Percentiles rank a stretch among this genome's conserved stretches.
Evolutionary conservation across 2,113 vertebrate species (phyloP).

Genomic region (Heliornis fulica): DNA sequence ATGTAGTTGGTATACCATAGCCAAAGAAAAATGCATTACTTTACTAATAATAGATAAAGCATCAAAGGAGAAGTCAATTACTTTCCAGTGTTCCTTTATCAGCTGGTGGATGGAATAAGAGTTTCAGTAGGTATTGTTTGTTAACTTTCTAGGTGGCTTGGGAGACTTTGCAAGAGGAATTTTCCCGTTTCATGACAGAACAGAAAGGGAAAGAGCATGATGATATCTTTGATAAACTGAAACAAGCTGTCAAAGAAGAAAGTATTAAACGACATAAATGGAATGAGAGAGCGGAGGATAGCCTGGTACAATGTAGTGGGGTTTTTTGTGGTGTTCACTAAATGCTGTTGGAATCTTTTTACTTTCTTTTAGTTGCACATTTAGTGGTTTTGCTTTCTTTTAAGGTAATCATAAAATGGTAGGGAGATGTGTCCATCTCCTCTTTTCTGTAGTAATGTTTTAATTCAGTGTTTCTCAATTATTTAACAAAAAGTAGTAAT

Average conservation of each 20-base stretch:
- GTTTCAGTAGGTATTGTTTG: neutral
- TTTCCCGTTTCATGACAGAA: slow-evolving; percentile 97
- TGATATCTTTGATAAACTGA: slow-evolving; percentile 98
- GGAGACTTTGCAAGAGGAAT: slow-evolving; percentile 97
- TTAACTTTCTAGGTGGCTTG: slow-evolving; percentile 86
- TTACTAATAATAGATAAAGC: neutral
- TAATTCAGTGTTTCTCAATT: neutral
- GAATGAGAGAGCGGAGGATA: slow-evolving; percentile 95
- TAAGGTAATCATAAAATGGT: neutral
- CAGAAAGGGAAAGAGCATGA: slow-evolving; percentile 96
- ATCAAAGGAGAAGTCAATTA: neutral
- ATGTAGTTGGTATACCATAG: neutral
- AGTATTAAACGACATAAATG: slow-evolving; percentile 96
- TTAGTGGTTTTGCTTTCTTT: neutral
- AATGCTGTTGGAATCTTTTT: neutral
- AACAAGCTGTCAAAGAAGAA: slow-evolving; percentile 96
- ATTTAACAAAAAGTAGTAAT: too few species aligned
- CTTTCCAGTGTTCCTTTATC: neutral
- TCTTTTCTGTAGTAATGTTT: neutral
- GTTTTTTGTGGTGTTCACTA: neutral
- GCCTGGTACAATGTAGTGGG: slow-evolving; percentile 81
- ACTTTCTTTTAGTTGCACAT: neutral
- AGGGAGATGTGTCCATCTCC: neutral
- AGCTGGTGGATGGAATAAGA: neutral
- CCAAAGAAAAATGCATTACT: neutral